phyloP scores from a whole-genome alignment of 2,888 invertebrate species.

The Leucophora obtusa region DNA sequence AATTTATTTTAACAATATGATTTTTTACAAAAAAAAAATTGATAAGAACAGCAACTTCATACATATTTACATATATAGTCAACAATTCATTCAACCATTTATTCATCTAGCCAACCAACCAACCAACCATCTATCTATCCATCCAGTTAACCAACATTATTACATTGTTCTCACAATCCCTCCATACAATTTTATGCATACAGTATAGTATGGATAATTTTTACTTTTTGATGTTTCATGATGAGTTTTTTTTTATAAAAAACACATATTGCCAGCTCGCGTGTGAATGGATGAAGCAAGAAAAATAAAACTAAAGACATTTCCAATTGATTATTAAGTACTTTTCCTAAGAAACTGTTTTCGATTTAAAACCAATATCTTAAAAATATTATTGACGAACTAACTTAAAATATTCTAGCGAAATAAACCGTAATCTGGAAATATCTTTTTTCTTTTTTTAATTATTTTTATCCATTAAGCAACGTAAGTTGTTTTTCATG shows the following conservation, averaged over 20 bases:
- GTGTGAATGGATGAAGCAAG: neutral
- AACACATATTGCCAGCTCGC: neutral
- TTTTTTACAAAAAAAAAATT: conserved; percentile 23
- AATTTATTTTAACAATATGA: conserved; percentile 7
- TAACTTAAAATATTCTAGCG: no score
- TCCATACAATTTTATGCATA: conserved; percentile 24
- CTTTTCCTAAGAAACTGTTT: no score
- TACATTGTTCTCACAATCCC: conserved; percentile 42
- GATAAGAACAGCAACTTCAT: conserved; percentile 26
- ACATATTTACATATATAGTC: no score
- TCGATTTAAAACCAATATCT: no score
- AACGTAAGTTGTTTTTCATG: no score
- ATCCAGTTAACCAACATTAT: conserved; percentile 58
- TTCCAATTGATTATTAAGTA: no score
- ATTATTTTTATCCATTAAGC: no score
- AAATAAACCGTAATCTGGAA: no score
- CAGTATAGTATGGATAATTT: conserved; percentile 2
- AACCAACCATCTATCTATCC: conserved; percentile 42
- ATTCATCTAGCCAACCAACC: conserved; percentile 10
- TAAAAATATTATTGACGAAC: no score
- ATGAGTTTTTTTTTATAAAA: neutral
- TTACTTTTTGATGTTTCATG: neutral
- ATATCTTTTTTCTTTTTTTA: no score
- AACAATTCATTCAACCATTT: conserved; percentile 4
- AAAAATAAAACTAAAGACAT: neutral